Evolutionary conservation across 35 echinoderm and acorn worm genomes (phyloP).

Genomic region (Ptychodera flava): DNA sequence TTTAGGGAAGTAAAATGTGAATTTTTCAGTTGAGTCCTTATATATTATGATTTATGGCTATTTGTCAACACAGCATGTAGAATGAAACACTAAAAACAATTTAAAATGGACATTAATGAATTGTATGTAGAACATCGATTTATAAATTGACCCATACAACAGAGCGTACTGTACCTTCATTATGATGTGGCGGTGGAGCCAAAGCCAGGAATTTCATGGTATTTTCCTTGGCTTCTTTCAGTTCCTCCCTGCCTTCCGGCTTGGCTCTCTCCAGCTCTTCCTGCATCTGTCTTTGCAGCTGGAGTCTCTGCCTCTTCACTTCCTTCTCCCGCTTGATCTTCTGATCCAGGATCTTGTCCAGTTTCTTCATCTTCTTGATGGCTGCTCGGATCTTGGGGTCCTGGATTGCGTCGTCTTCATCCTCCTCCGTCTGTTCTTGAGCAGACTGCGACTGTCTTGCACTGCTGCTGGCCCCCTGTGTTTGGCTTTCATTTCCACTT

Average conservation of each 20-base stretch:
- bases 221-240: conserved; percentile 69
- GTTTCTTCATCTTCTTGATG: conserved; percentile 90
- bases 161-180: too few species aligned
- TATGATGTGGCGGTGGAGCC: conserved; percentile 74
- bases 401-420: conserved; percentile 28
- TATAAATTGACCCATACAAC: too few species aligned
- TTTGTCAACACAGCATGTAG: too few species aligned
- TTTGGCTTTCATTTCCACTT: too few species aligned
- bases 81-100: too few species aligned
- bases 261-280: conserved; percentile 68
- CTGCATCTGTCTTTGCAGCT: conserved; percentile 57
- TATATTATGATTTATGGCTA: too few species aligned
- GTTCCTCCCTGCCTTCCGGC: conserved; percentile 66
- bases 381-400: conserved; percentile 73
- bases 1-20: too few species aligned
- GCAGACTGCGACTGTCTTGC: too few species aligned
- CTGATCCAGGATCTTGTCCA: conserved; percentile 74
- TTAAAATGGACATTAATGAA: too few species aligned
- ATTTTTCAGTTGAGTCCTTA: too few species aligned
- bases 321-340: conserved; percentile 63
- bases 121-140: too few species aligned
- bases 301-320: conserved; percentile 74
- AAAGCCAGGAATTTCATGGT: conserved; percentile 75
- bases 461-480: too few species aligned
- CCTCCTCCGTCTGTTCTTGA: background rate